Conservation (phyloP, 2,113 vertebrate species). For the Seriola quinqueradiata region DNA sequence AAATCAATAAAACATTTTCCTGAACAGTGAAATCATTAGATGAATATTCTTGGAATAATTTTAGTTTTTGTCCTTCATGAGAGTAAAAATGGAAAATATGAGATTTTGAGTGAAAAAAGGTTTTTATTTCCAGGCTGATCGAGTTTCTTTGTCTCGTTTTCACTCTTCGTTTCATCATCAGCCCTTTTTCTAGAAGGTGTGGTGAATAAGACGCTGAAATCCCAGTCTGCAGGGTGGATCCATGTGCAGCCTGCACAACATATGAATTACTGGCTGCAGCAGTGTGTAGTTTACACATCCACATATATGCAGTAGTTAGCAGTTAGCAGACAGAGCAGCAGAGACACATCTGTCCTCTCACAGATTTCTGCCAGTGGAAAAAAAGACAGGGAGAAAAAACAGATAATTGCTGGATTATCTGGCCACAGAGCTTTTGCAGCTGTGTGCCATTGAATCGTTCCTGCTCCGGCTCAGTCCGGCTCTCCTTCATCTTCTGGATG, state of each 20-base stretch:
- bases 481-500: conserved; percentile 13
- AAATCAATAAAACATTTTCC: no score
- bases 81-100: no score
- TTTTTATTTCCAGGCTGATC: no score
- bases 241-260: background rate
- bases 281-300: background rate
- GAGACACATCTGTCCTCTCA: conserved; percentile 58
- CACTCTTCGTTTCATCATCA: no score
- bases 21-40: no score
- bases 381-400: conserved; percentile 15
- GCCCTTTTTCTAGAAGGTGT: no score
- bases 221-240: background rate
- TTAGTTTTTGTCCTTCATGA: no score
- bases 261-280: background rate
- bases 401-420: conserved; percentile 65
- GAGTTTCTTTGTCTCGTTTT: no score
- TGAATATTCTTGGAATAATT: no score
- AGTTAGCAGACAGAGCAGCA: conserved; percentile 1
- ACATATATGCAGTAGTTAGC: conserved; percentile 9
- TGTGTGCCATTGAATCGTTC: conserved; percentile 59
- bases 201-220: background rate
- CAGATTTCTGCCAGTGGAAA: conserved; percentile 58
- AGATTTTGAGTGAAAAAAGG: no score
- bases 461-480: background rate
- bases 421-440: conserved; percentile 73